phyloP scores from a whole-genome alignment of 1,140 invertebrate species.

The Whitmania pigra region DNA sequence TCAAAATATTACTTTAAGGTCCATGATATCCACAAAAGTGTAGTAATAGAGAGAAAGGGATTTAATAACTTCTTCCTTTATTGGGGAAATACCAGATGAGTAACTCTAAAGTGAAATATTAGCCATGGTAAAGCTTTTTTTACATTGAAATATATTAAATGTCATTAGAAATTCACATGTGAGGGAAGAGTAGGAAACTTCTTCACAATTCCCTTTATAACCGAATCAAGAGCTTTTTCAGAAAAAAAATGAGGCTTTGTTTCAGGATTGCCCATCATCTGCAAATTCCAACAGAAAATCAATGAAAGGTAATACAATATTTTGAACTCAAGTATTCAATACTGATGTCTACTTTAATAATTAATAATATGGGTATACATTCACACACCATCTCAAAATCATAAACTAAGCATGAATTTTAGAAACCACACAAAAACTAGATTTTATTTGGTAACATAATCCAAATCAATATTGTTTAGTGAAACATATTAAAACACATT shows the following conservation, averaged over 20 bases:
- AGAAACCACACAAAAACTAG: background rate
- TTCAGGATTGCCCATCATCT: constrained; percentile 89
- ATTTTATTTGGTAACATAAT: background rate
- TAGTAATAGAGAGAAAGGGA: constrained; percentile 93
- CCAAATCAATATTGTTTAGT: too few species aligned
- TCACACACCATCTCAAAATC: background rate
- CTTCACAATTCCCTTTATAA: constrained; percentile 83
- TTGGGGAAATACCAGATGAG: constrained; percentile 20
- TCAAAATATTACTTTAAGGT: constrained; percentile 60
- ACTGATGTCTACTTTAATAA: background rate
- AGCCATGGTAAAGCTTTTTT: background rate
- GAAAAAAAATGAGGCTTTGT: constrained; percentile 84
- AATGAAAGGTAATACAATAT: background rate
- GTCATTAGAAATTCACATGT: constrained; percentile 34
- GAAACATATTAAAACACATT: too few species aligned
- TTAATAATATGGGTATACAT: too few species aligned
- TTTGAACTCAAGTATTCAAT: background rate
- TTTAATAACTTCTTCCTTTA: constrained; percentile 79
- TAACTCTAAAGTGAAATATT: constrained; percentile 36
- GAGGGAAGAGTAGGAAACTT: constrained; percentile 79
- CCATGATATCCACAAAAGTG: constrained; percentile 96
- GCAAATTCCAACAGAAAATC: constrained; percentile 20
- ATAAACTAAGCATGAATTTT: background rate
- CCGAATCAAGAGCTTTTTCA: constrained; percentile 83
- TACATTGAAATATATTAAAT: constrained; percentile 9